Evolutionary conservation across 2,888 invertebrate species (phyloP).

Genomic region (Platycnemis pennipes): DNA sequence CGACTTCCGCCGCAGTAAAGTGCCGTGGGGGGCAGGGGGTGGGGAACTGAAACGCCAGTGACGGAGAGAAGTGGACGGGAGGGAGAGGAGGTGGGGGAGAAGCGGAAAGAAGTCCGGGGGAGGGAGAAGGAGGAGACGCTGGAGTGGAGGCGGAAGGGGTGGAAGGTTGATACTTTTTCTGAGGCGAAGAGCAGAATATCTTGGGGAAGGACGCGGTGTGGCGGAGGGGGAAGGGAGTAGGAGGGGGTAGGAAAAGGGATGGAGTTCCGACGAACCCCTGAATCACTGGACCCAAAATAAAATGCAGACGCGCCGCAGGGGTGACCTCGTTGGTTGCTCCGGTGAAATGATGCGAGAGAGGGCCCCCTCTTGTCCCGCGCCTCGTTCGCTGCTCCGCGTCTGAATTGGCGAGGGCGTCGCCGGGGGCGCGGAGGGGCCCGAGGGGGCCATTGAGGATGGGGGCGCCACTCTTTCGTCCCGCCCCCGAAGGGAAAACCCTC

Average conservation of each 20-base stretch:
- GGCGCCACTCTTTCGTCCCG: neutral
- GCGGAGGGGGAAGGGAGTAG: neutral
- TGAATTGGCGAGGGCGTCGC: constrained; percentile 14
- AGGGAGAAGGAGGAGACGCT: neutral
- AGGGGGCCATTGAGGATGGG: constrained; percentile 15
- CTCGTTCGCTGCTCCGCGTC: constrained; percentile 25
- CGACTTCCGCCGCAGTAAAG: constrained; percentile 42
- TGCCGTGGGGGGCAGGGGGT: neutral
- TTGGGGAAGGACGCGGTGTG: neutral
- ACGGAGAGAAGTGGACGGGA: neutral
- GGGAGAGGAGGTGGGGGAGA: neutral
- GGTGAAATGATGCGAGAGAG: constrained; percentile 43
- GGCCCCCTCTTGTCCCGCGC: neutral
- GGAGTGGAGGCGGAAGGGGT: too few species aligned
- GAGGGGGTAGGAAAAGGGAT: neutral
- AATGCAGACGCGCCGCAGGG: constrained; percentile 61
- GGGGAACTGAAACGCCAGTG: neutral
- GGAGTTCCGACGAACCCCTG: constrained; percentile 24
- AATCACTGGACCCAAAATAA: constrained; percentile 66
- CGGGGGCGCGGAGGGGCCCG: neutral
- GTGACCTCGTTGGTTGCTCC: constrained; percentile 54
- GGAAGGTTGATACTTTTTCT: neutral
- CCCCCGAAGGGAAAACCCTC: neutral
- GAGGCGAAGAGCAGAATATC: neutral
- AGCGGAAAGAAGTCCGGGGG: neutral